Conservation (phyloP, 2,797 vertebrate species). For the Novumbra hubbsi region DNA sequence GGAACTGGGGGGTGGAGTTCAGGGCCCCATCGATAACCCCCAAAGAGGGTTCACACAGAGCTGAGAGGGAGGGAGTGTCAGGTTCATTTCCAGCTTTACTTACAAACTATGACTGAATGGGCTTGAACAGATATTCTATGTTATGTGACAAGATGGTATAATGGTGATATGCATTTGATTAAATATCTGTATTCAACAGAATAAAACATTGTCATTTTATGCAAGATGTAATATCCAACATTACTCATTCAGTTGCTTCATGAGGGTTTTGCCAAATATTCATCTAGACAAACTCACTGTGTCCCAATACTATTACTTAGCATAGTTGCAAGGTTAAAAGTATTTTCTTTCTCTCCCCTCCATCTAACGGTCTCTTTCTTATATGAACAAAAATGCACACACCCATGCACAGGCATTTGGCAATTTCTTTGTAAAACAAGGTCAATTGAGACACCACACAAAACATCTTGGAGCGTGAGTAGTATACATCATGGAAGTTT, state of each 20-base stretch:
- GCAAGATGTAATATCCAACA: constrained; percentile 39
- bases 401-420: too few relatives aligned
- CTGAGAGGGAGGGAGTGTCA: constrained; percentile 17
- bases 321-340: constrained; percentile 40
- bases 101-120: constrained; percentile 29
- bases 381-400: too few relatives aligned
- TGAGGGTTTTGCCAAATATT: constrained; percentile 36
- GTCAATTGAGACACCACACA: too few relatives aligned
- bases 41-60: constrained; percentile 57
- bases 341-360: background rate
- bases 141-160: constrained; percentile 2
- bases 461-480: too few relatives aligned
- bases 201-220: background rate
- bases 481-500: too few relatives aligned
- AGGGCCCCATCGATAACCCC: constrained; percentile 42
- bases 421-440: too few relatives aligned
- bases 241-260: constrained; percentile 44
- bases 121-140: constrained; percentile 30
- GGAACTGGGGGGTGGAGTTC: constrained; percentile 22
- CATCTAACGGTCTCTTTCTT: background rate
- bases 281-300: constrained; percentile 30
- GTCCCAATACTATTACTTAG: background rate
- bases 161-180: background rate
- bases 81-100: constrained; percentile 44
- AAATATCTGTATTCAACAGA: background rate